Conservation (phyloP, 2,888 invertebrate genomes). For the Teleogryllus oceanicus region DNA sequence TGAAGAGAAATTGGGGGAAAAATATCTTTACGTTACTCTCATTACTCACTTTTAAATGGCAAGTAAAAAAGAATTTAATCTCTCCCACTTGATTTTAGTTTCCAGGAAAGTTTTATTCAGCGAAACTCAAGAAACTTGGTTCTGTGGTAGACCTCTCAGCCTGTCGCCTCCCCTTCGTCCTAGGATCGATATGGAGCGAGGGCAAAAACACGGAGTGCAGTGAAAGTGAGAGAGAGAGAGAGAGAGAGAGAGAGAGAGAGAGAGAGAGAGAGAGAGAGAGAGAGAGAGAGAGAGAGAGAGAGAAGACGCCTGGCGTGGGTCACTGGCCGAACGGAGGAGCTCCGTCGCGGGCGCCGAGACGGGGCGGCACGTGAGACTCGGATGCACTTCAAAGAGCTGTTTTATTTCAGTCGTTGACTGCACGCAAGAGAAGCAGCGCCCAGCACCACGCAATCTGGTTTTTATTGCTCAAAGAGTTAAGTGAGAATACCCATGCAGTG, state of each 20-base stretch:
- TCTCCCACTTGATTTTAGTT: too few species aligned
- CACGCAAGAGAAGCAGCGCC: background rate
- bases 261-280: too few species aligned
- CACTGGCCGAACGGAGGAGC: background rate
- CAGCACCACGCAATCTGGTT: background rate
- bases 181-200: background rate
- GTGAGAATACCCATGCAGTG: background rate
- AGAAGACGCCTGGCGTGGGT: background rate
- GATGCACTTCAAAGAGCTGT: background rate
- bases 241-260: too few species aligned
- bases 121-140: too few species aligned
- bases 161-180: background rate
- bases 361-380: background rate
- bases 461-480: conserved; percentile 3
- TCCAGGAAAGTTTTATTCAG: too few species aligned
- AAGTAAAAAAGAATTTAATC: too few species aligned
- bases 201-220: background rate
- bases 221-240: background rate
- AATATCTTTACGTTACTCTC: too few species aligned
- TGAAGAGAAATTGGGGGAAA: too few species aligned
- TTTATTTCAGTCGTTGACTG: background rate
- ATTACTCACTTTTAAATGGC: too few species aligned
- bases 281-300: too few species aligned
- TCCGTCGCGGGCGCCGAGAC: background rate
- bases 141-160: background rate